Evolutionary conservation across 2,888 invertebrate species (phyloP).

Genomic region (Leucophenga montana): DNA sequence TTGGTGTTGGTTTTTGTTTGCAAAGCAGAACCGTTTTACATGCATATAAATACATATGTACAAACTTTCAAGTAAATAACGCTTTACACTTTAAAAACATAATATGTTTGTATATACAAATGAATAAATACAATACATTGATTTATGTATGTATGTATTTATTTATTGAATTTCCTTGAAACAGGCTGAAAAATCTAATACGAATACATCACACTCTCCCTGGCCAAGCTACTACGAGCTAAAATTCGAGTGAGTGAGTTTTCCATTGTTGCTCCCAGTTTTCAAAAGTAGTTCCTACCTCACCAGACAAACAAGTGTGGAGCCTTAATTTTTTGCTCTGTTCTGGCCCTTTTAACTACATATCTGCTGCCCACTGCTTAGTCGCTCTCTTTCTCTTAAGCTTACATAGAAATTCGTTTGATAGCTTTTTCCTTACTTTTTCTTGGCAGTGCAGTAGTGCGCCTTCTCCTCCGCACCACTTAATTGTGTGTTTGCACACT

Average conservation of each 20-base stretch:
- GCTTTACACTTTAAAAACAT: too few relatives aligned
- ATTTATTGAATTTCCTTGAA: neutral
- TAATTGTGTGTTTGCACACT: neutral
- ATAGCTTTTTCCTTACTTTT: conserved; percentile 47
- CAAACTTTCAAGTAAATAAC: neutral
- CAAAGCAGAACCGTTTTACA: neutral
- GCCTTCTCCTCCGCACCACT: neutral
- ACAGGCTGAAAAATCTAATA: neutral
- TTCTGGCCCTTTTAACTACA: conserved; percentile 7
- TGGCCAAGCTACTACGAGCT: neutral
- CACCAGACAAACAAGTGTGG: conserved; percentile 60
- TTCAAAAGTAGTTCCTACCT: conserved; percentile 50
- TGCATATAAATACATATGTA: neutral
- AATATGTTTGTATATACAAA: neutral
- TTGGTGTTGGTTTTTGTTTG: neutral
- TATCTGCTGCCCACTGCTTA: conserved; percentile 1
- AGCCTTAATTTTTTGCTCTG: conserved; percentile 50
- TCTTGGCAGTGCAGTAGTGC: conserved; percentile 2
- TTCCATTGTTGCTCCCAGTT: neutral
- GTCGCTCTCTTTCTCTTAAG: conserved; percentile 11
- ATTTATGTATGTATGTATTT: conserved; percentile 30
- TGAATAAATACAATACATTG: neutral
- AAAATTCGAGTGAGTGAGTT: conserved; percentile 1
- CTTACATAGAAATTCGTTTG: neutral
- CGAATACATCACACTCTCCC: neutral